These are phyloP conservation scores for Micronycteris hirsuta DNA, from an alignment of 2,113 vertebrate species.

Conservation along the genomic window DNA sequence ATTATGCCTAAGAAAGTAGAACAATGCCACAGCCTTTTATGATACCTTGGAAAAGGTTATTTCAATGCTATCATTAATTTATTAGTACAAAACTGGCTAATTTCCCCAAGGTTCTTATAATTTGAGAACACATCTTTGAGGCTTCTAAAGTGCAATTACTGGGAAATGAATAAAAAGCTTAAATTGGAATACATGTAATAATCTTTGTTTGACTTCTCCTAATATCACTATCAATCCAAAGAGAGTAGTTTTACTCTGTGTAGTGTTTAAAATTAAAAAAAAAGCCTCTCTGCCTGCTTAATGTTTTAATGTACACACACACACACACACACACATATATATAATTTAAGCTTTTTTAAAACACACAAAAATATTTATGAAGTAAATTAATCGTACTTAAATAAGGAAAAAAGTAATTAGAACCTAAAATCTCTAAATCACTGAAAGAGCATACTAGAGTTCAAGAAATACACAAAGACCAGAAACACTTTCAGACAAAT, in stretches of 20 bases:
- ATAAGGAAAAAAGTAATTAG: not conserved
- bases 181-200: slow-evolving; percentile 56
- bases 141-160: slow-evolving; percentile 30
- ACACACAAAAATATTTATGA: not conserved
- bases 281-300: not conserved
- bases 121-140: slow-evolving; percentile 34
- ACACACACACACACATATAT: too few species aligned
- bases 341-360: not conserved
- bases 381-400: not conserved
- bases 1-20: slow-evolving; percentile 48
- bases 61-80: slow-evolving; percentile 67
- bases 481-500: not conserved
- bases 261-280: not conserved
- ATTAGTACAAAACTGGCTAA: slow-evolving; percentile 60
- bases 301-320: slow-evolving; percentile 3
- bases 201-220: slow-evolving; percentile 48
- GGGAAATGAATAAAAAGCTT: slow-evolving; percentile 63
- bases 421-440: not conserved
- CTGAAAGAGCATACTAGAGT: not conserved
- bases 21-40: not conserved
- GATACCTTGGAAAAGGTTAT: slow-evolving; percentile 49
- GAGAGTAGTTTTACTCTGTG: not conserved
- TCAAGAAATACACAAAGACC: not conserved
- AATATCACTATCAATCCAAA: slow-evolving; percentile 29
- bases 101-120: slow-evolving; percentile 60